phyloP scores from a whole-genome alignment of 1,140 invertebrate genomes.

The Metaphire vulgaris region DNA sequence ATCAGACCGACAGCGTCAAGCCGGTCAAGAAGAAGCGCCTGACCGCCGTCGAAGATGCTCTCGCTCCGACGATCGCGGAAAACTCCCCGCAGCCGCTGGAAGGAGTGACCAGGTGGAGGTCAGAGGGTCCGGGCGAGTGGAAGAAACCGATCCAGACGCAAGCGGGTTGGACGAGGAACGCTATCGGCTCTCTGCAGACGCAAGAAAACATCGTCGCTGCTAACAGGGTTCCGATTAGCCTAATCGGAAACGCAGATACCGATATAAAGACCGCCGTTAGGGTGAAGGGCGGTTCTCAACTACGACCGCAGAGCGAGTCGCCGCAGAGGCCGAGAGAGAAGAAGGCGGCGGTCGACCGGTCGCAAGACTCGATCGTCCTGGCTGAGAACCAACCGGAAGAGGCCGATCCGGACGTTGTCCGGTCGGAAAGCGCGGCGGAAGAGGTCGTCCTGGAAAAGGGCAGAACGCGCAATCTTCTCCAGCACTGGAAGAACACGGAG shows the following conservation, averaged over 20 bases:
- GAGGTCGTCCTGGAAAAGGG: conserved; percentile 3
- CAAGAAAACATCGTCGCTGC: neutral
- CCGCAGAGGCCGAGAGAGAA: neutral
- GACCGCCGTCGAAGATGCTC: neutral
- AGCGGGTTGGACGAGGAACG: conserved; percentile 7
- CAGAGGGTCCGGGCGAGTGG: conserved; percentile 15
- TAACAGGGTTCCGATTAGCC: neutral
- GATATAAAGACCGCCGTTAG: neutral
- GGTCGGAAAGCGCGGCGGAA: neutral
- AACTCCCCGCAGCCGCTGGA: conserved; percentile 13
- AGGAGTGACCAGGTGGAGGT: conserved; percentile 7
- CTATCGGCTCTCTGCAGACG: neutral
- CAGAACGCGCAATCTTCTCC: neutral
- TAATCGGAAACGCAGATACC: neutral
- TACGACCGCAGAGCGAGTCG: neutral
- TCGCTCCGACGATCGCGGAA: neutral
- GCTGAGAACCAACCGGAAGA: conserved; percentile 1
- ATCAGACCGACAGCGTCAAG: neutral
- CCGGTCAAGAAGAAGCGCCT: neutral
- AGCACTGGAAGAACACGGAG: conserved; percentile 3
- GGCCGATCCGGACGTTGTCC: neutral
- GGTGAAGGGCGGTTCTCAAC: neutral
- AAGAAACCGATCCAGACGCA: conserved; percentile 12
- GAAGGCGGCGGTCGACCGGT: neutral
- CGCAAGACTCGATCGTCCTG: neutral